Evolutionary conservation across 2,797 vertebrate species (phyloP).

Genomic region (Cryptoblepharus egeriae): DNA sequence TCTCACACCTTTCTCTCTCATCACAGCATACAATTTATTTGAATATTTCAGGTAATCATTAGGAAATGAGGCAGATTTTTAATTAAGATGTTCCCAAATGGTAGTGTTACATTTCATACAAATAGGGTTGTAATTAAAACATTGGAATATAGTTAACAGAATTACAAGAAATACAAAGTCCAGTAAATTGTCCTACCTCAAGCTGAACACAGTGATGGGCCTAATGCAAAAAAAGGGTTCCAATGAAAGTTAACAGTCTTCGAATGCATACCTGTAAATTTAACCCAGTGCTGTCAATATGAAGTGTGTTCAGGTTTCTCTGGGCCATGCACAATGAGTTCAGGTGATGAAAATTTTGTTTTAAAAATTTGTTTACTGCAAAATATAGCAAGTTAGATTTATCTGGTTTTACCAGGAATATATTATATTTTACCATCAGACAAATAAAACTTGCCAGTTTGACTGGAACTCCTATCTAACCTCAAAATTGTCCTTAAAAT

Average conservation of each 20-base stretch:
- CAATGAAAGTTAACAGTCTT: not conserved
- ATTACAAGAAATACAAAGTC: not conserved
- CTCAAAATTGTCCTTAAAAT: constrained; percentile 60
- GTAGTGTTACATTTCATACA: constrained; percentile 17
- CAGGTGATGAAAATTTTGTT: constrained; percentile 38
- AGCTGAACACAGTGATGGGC: not conserved
- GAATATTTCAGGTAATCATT: not conserved
- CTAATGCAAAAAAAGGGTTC: not conserved
- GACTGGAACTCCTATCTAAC: constrained; percentile 64
- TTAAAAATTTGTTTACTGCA: constrained; percentile 40
- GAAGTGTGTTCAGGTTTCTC: not conserved
- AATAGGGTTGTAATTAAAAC: constrained; percentile 38
- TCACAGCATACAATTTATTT: not conserved
- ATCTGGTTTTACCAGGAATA: constrained; percentile 65
- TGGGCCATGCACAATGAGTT: constrained; percentile 14
- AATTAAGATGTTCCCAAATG: constrained; percentile 27
- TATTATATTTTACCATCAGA: constrained; percentile 66
- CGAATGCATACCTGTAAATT: not conserved
- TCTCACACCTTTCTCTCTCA: not conserved
- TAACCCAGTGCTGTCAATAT: not conserved
- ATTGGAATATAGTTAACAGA: not conserved
- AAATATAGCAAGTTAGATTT: constrained; percentile 53
- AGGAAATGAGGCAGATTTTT: not conserved
- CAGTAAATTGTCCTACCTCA: not conserved
- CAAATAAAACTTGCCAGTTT: constrained; percentile 69